Base-by-base conservation (phyloP, 2,113 vertebrate species). In the Lonchura striata region DNA sequence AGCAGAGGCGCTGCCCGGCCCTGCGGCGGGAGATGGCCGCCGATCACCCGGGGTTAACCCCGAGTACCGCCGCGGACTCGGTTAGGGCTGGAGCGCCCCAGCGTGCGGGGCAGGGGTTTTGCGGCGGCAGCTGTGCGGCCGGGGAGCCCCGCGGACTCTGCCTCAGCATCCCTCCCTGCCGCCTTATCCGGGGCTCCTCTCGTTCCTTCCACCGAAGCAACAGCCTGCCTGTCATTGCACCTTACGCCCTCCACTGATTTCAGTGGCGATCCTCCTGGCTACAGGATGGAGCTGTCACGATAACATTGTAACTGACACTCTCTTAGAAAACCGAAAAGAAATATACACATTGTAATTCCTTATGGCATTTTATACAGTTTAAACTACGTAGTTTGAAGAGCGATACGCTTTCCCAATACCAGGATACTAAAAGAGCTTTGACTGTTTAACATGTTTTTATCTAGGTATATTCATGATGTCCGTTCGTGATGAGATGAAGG, bases 11-110 rank as follows among this genome's bases (percentile, higher is more conserved):
- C 4, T 6, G 53, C 66, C 63, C 28, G 30, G 28, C 70, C 39
- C 31, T 18, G 88, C 63, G 24, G 21, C 11, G 21, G 44, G 41
- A 8, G 11, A 2, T 3, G 7, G 50, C 30, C 30, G 10, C 15
- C 41, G 10, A 18, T 2, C 30, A 4, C 14, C 15, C 37, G 0
- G 30, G 14, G 19, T 5, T 9, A 23, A 13, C 10, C 50, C 14
- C 9, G 1, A 2, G 46, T 1, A 2, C 5, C 31, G 8, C 30
- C 28, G 0, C 0, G 65, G 54, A 1, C 2, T 0, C 37, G 2
- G 30, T 3, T 1, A 1, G 15, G 54, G 3, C 49, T 5, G 30
- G 54, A 30, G 19, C 3, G 3, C 3, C 42, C 17, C 35, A 3
- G 65, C 15, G 0, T 4, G 16, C 31, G 5, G 27, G 44, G 35